These are phyloP conservation scores for Cricetomys ansorgei DNA, from an alignment of 2,113 vertebrate species.

Conservation along the genomic window DNA sequence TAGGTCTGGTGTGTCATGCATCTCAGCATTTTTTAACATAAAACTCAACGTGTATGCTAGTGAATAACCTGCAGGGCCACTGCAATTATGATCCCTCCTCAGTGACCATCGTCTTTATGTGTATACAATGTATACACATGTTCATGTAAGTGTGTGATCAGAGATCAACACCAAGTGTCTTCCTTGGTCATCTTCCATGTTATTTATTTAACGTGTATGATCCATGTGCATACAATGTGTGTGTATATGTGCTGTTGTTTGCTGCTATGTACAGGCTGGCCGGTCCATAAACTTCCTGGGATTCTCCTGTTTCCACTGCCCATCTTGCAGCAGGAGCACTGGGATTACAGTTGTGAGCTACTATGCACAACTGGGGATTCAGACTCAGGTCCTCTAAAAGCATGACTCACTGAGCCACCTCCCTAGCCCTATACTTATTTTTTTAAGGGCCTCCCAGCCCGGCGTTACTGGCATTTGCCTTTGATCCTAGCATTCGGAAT, in stretches of 20 bases:
- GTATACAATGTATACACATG: background rate
- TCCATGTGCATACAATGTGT: background rate
- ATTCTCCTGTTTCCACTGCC: background rate
- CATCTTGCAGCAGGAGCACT: background rate
- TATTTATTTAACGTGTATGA: background rate
- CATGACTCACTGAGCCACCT: background rate
- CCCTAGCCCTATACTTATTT: background rate
- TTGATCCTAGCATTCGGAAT: too few species aligned
- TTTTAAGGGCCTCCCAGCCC: too few species aligned
- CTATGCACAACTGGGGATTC: background rate
- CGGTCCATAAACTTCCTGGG: background rate
- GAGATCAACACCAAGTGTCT: background rate
- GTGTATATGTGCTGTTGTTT: background rate
- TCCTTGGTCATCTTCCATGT: background rate
- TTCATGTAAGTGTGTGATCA: background rate
- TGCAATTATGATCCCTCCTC: background rate
- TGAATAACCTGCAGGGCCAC: background rate
- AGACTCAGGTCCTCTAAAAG: background rate
- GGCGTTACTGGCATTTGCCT: too few species aligned
- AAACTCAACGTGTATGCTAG: background rate
- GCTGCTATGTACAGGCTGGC: background rate
- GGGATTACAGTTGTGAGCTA: background rate
- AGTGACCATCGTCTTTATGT: background rate
- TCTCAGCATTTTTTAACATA: background rate
- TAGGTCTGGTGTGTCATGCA: background rate